Percentiles rank a stretch among this genome's conserved stretches.
Conservation (phyloP, 2,888 invertebrate species). For the Dasypolia templi region DNA sequence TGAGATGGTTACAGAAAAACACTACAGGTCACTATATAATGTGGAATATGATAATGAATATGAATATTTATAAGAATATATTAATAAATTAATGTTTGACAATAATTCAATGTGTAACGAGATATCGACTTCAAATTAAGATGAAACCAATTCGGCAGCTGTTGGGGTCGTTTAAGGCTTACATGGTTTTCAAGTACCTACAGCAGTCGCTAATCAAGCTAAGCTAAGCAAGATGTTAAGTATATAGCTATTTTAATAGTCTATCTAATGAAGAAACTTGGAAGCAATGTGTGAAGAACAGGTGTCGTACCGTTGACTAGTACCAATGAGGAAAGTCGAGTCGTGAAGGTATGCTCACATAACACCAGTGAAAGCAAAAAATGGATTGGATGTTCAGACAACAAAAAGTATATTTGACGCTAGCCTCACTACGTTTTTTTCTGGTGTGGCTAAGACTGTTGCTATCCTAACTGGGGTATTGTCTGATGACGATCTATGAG, state of each 20-base stretch:
- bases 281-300: slow-evolving; percentile 41
- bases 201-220: slow-evolving; percentile 14
- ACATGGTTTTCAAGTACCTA: slow-evolving; percentile 1
- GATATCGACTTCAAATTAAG: background rate
- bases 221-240: slow-evolving; percentile 23
- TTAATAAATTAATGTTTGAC: background rate
- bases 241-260: slow-evolving; percentile 44
- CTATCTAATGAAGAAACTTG: slow-evolving; percentile 41
- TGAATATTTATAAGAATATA: background rate
- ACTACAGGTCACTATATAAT: no score
- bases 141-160: background rate
- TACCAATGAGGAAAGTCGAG: slow-evolving; percentile 48
- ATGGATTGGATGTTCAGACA: slow-evolving; percentile 54
- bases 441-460: background rate
- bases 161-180: background rate
- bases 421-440: slow-evolving; percentile 2
- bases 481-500: background rate
- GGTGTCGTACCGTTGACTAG: slow-evolving; percentile 25
- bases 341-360: slow-evolving; percentile 59
- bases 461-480: background rate
- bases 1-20: no score
- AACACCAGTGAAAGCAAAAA: slow-evolving; percentile 63
- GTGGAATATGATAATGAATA: no score
- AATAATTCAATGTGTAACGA: background rate
- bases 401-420: slow-evolving; percentile 32